Evolutionary conservation across 2,888 invertebrate genomes (phyloP).

Genomic region (Punctoribates punctum): DNA sequence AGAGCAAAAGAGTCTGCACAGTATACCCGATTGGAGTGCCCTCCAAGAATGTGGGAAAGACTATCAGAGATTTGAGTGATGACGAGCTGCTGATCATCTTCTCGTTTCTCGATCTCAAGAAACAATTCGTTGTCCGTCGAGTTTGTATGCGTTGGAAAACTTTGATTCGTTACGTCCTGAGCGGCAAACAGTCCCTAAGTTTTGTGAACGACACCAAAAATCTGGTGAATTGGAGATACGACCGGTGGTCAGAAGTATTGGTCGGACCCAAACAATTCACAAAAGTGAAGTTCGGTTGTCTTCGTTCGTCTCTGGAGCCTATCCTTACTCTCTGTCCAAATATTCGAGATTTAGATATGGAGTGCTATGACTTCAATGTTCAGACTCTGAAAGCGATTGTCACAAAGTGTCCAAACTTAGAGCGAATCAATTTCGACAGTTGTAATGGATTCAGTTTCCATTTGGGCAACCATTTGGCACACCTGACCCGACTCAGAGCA

Average conservation of each 20-base stretch:
- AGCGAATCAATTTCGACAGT: slow-evolving; percentile 35
- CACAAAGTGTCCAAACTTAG: not conserved
- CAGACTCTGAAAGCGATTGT: not conserved
- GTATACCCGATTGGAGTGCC: too few species aligned
- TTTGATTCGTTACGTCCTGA: not conserved
- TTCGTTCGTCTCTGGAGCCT: not conserved
- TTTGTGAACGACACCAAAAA: not conserved
- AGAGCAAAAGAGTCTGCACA: not conserved
- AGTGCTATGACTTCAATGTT: slow-evolving; percentile 19
- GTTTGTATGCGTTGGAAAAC: not conserved
- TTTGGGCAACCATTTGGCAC: not conserved
- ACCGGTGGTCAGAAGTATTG: not conserved
- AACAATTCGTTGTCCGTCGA: not conserved
- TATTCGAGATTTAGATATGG: slow-evolving; percentile 24
- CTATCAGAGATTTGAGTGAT: not conserved
- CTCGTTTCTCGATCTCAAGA: not conserved
- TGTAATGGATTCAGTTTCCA: slow-evolving; percentile 4
- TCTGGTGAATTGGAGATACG: not conserved
- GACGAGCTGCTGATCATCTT: not conserved
- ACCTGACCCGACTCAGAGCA: not conserved
- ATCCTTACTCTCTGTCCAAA: not conserved
- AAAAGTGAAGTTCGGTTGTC: not conserved
- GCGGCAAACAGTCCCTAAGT: not conserved
- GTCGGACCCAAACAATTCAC: not conserved
- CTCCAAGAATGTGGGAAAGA: not conserved